These are phyloP conservation scores for Cephus pulcher DNA, from an alignment of 2,888 invertebrate species.

Conservation along the genomic window DNA sequence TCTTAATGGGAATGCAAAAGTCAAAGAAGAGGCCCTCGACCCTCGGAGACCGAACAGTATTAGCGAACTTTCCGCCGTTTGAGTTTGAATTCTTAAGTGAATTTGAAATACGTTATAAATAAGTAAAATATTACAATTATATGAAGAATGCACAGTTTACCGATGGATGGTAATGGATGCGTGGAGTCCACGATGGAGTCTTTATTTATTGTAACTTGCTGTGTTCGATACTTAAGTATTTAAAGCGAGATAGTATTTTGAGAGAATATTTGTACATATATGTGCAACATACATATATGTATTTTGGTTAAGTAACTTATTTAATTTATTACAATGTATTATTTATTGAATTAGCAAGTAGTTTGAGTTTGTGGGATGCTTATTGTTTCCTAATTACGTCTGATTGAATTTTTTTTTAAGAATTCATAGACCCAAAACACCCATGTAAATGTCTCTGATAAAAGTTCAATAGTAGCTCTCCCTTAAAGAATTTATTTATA, in stretches of 20 bases:
- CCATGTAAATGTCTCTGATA: no score
- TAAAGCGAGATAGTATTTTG: slow-evolving; percentile 15
- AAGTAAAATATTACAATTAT: not conserved
- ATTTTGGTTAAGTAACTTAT: slow-evolving; percentile 16
- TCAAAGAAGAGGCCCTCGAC: slow-evolving; percentile 30
- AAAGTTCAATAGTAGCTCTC: no score
- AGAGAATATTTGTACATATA: slow-evolving; percentile 11
- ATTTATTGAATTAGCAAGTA: no score
- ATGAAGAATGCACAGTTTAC: not conserved
- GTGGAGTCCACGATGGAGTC: not conserved
- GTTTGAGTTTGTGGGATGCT: no score
- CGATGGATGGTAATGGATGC: not conserved
- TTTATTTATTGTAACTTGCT: slow-evolving; percentile 1
- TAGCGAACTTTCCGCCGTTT: slow-evolving; percentile 50
- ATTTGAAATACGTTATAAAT: slow-evolving; percentile 19
- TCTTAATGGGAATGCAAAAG: slow-evolving; percentile 22
- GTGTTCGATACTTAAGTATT: slow-evolving; percentile 10
- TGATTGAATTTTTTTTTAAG: no score
- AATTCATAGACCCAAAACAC: no score
- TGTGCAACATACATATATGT: not conserved
- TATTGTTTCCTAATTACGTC: no score
- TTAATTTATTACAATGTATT: slow-evolving; percentile 12
- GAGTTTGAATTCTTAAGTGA: slow-evolving; percentile 41
- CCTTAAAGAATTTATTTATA: no score
- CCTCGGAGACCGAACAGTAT: slow-evolving; percentile 47